Base-by-base conservation (phyloP, 2,113 vertebrate species). In the Amazona guildingii region DNA sequence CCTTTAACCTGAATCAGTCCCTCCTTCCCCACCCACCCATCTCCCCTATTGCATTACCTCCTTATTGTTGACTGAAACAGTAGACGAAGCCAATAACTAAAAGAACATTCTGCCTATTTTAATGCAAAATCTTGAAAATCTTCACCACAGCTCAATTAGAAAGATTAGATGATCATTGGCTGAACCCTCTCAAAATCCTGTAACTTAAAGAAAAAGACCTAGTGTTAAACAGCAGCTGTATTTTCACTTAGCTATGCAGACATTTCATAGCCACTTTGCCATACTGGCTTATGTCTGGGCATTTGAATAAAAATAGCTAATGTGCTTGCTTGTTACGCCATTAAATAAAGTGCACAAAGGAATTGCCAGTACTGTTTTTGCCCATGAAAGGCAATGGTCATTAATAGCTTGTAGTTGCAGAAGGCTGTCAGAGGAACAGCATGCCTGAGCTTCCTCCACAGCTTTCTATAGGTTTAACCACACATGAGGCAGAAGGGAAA, bases 301-400 rank as follows among this genome's bases (percentile, higher is more conserved):
- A 4, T 87, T 91, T 54, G 85, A 93, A 95, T 79, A 90, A 95
- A 96, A 93, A 88, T 76, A 97, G 85, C 79, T 72, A 74, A 86
- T 78, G 66, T 46, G 69, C 78, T 90, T 91, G 81, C 85, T 90
- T 63, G 35, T 84, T 96, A 72, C 5, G 5, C 73, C 88, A 89
- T 89, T 92, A 92, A 97, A 91, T 72, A 61, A 90, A 94, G 84
- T 14, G 75, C 82, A 95, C 76, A 91, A 91, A 96, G 80, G 72
- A 86, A 82, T 85, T 70, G 75, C 80, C 92, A 88, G 90, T 43
- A 37, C 61, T 90, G 66, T 39, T 88, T 92, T 94, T 95, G 77
- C 92, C 86, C 80, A 66, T 92, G 91, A 91, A 96, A 94, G 86
- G 83, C 72, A 95, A 39, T 29, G 78, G 78, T 95, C 92, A 92